A percentile compares a stretch with the other conserved stretches of the same genome.
Evolutionary conservation across 1,140 invertebrate genomes (phyloP).

Genomic region (Drosophila truncata): DNA sequence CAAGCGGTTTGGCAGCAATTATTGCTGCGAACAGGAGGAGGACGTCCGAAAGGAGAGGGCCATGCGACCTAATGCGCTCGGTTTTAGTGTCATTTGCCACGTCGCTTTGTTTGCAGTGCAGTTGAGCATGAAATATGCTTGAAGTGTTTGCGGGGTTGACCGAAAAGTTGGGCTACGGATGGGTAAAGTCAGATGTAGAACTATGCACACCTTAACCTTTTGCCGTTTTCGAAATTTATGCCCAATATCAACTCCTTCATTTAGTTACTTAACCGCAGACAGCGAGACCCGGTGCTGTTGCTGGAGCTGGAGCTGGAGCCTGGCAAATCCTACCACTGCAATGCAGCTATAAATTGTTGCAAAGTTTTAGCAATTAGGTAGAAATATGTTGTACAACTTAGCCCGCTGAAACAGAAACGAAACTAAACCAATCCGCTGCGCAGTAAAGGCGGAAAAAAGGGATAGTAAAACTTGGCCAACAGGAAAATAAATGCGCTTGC

Average conservation of each 20-base stretch:
- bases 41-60: neutral
- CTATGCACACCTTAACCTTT: conserved; percentile 50
- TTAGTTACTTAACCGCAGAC: conserved; percentile 50
- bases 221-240: conserved; percentile 51
- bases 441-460: conserved; percentile 14
- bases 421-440: conserved; percentile 28
- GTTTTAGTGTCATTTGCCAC: conserved; percentile 69
- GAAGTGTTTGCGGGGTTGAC: conserved; percentile 47
- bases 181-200: conserved; percentile 33
- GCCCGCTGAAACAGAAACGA: conserved; percentile 36
- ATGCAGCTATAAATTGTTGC: conserved; percentile 81
- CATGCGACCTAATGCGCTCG: conserved; percentile 59
- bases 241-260: conserved; percentile 63
- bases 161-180: conserved; percentile 40
- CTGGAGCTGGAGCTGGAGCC: neutral
- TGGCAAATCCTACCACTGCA: conserved; percentile 62
- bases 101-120: conserved; percentile 66
- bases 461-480: conserved; percentile 49
- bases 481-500: conserved; percentile 77
- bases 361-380: conserved; percentile 76
- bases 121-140: conserved; percentile 77
- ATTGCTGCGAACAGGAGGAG: conserved; percentile 35
- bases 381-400: conserved; percentile 74
- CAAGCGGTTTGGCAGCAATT: conserved; percentile 74
- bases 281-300: conserved; percentile 1